These are phyloP conservation scores for Alethe castanea DNA, from an alignment of 2,113 vertebrate species.

Conservation along the genomic window DNA sequence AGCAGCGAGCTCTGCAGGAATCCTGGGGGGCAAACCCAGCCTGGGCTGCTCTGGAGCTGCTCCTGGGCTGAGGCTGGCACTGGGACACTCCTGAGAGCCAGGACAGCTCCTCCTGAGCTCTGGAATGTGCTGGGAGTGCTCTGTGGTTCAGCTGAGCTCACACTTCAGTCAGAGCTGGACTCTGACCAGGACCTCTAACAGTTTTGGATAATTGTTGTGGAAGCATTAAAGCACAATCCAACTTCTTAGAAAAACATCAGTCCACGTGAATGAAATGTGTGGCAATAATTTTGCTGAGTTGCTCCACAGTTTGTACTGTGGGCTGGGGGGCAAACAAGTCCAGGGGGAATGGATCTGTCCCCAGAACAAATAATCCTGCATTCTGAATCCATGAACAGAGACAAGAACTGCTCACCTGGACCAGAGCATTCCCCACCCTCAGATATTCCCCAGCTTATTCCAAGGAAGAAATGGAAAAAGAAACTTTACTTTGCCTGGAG, in stretches of 20 bases:
- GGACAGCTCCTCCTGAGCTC: background rate
- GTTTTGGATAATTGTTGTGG: background rate
- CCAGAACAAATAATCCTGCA: background rate
- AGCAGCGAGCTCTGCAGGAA: no score
- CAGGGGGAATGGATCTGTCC: background rate
- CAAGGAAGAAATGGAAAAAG: background rate
- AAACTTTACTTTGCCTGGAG: background rate
- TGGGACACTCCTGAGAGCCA: background rate
- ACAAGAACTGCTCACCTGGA: background rate
- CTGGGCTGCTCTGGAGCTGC: no score
- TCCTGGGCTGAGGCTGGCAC: background rate
- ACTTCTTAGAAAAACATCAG: background rate
- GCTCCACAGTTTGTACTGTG: background rate
- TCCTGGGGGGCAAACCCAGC: no score
- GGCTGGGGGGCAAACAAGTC: background rate
- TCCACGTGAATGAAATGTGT: background rate
- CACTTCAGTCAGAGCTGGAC: background rate
- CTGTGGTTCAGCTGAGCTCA: background rate
- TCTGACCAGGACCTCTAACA: background rate
- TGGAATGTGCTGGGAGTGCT: background rate
- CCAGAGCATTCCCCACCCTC: background rate
- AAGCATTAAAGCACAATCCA: background rate
- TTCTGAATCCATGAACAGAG: accelerated
- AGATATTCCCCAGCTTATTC: background rate
- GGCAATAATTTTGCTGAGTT: background rate